phyloP scores from a whole-genome alignment of 2,888 invertebrate genomes.

The Zelleria hepariella region DNA sequence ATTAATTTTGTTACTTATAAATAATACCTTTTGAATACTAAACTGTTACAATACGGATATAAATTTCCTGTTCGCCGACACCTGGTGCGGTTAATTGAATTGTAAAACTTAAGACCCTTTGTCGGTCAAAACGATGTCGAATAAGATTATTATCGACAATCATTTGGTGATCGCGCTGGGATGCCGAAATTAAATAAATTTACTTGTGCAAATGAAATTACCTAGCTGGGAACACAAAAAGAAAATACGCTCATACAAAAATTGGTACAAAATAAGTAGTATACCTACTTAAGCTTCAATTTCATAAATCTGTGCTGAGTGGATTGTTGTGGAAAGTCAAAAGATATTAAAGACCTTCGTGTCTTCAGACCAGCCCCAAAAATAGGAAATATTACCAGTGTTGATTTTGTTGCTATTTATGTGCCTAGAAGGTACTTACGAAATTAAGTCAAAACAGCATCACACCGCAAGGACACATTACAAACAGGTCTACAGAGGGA shows the following conservation, averaged over 20 bases:
- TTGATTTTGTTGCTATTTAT: constrained; percentile 8
- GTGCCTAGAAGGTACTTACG: background rate
- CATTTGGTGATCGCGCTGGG: constrained; percentile 45
- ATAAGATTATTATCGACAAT: constrained; percentile 58
- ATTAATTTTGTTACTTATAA: background rate
- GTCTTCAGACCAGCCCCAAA: too few species aligned
- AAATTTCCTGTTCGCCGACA: constrained; percentile 51
- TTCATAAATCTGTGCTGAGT: background rate
- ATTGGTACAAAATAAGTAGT: background rate
- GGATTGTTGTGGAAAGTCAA: too few species aligned
- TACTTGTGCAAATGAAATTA: constrained; percentile 15
- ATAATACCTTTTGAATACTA: constrained; percentile 37
- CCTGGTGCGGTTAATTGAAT: constrained; percentile 67
- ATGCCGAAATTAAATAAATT: constrained; percentile 31
- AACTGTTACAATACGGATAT: constrained; percentile 35
- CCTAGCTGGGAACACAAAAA: constrained; percentile 10
- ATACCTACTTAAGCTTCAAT: background rate
- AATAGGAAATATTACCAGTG: constrained; percentile 13
- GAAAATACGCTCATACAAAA: constrained; percentile 1
- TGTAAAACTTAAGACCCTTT: constrained; percentile 66
- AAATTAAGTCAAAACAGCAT: constrained; percentile 22
- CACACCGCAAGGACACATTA: constrained; percentile 53
- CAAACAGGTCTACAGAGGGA: constrained; percentile 18
- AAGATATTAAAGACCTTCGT: too few species aligned
- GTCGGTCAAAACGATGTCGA: constrained; percentile 57